Evolutionary conservation across 2,797 vertebrate species (phyloP), one percentile per base, ranked within the genome.

Genomic region (Clamator glandarius): DNA sequence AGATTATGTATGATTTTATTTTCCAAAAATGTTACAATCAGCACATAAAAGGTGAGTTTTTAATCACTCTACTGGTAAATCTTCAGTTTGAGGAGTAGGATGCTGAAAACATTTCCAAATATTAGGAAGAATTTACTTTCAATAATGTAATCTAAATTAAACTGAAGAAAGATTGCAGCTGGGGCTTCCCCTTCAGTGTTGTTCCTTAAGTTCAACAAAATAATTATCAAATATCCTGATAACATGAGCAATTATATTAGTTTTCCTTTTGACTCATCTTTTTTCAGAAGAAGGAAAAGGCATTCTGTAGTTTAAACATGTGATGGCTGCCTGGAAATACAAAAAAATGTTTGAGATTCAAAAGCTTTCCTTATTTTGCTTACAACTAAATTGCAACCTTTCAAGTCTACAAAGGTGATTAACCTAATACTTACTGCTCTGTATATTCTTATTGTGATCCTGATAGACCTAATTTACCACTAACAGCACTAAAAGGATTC

Each of bases 381-480:
- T 66, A 46, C n/a, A 44, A n/a, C 29, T 95, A 67, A 93, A 87
- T 93, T 87, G 35, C 24, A 74, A 51, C 16, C 31, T 90, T 89
- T 84, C 36, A 33, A 41, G 74, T 54, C 62, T 78, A 86, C 63
- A 94, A 69, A 94, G 26, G 39, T 92, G 96, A 97, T 96, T 95
- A 97, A 79, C 57, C 44, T 92, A 89, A 84, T 81, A 89, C 70
- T 69, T 76, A 87, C 83, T 78, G 72, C 7, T 90, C 58, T 88
- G 19, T 66, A 20, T 90, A 83, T 93, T 84, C 82, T 93, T 92
- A 63, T 54, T 96, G 51, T 92, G 64, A 92, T 89, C 72, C 68
- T 94, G 68, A 79, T 80, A 94, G 84, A 95, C 63, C 67, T 89
- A 95, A 89, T 96, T 96, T 95, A 72, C 68, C 77, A 90, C 20